Base-by-base conservation (phyloP, 1,140 invertebrate species). In the Drosophila tsacasi region DNA sequence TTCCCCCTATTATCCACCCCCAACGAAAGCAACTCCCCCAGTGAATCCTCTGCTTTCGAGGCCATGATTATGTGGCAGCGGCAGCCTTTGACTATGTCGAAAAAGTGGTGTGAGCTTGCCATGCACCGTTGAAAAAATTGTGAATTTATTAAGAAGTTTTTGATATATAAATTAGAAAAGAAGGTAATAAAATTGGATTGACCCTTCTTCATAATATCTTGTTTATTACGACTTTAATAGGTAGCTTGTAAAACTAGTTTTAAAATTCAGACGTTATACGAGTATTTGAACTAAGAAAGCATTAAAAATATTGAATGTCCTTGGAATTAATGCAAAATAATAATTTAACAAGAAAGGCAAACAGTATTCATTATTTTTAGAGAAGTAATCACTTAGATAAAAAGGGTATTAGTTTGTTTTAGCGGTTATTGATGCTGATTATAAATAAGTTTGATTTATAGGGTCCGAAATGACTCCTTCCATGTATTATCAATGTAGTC, bases 41-140 rank as follows among this genome's bases (percentile, higher is more conserved):
- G 44, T 73, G 68, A 58, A 57, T 67, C 30, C 63, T 68, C n/a
- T 13, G 47, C 60, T 65, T 73, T 81, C 67, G 61, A 60, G 77
- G 79, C 81, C 74, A 81, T 89, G 85, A 90, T 89, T 90, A 89
- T 89, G 81, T 81, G 83, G 84, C 74, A 79, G 75, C 61, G 67
- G 69, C 78, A 84, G 69, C 83, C 76, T 86, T 87, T 86, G 83
- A 83, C 67, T 79, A 52, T 61, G 46, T 37, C 63, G 50, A 57
- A 58, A 40, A 21, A 42, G 19, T 27, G 57, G 37, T n/a, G 13
- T 32, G 30, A 52, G 66, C 15, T 13, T 10, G 21, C 0, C 8
- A 19, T 37, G 23, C 37, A 68, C 57, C 1, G 6, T 12, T n/a
- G 42, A 46, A 37, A 37, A 60, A n/a, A 13, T 15, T 7, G 1